Conservation (phyloP, 2,888 invertebrate species). For the Schizaphis graminum region DNA sequence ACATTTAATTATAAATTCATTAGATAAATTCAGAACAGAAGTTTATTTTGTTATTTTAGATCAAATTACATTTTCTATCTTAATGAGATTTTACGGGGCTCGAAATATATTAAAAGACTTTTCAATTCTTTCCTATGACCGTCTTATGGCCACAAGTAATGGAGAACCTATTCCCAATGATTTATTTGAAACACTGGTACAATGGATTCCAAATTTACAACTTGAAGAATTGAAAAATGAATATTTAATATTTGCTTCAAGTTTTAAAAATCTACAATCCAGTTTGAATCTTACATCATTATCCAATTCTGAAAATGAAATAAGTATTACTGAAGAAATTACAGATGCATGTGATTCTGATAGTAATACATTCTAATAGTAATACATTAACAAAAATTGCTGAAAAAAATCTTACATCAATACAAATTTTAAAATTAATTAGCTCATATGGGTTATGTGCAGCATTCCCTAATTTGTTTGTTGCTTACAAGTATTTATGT, state of each 20-base stretch:
- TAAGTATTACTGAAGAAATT: conserved; percentile 10
- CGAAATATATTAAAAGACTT: background rate
- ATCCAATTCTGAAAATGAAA: background rate
- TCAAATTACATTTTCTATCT: conserved; percentile 9
- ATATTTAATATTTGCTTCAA: conserved; percentile 11
- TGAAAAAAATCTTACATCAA: conserved; percentile 19
- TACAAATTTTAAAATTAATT: conserved; percentile 27
- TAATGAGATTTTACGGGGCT: background rate
- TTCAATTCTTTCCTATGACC: background rate
- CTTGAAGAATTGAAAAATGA: background rate
- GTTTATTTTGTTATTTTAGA: background rate
- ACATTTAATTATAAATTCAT: background rate
- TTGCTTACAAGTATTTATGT: conserved; percentile 31
- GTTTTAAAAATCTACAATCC: conserved; percentile 6
- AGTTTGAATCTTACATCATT: background rate
- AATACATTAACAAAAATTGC: conserved; percentile 3
- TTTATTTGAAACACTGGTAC: background rate
- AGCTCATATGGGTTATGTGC: background rate
- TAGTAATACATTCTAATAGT: background rate
- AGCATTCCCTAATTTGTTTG: conserved; percentile 22
- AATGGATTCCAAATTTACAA: background rate
- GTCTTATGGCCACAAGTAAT: conserved; percentile 4
- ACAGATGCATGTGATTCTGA: conserved; percentile 10
- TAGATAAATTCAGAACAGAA: background rate
- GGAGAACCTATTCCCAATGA: background rate